phyloP scores from a whole-genome alignment of 2,113 vertebrate species.

The Cardinalis cardinalis region DNA sequence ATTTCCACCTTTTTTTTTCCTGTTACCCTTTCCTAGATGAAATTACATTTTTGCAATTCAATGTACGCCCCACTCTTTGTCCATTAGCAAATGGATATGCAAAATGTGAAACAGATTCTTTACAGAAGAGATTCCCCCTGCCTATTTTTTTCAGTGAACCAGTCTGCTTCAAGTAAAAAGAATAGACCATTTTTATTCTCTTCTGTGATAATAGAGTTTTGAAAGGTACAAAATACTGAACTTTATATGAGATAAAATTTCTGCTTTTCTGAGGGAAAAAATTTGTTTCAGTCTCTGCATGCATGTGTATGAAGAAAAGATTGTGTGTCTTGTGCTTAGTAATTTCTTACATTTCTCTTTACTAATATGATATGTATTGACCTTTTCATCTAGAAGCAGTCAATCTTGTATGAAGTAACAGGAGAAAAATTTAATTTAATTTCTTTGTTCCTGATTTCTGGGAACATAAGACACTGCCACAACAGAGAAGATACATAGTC shows the following conservation, averaged over 20 bases:
- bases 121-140: rapidly evolving
- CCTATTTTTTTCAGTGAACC: background rate
- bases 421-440: background rate
- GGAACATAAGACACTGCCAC: too few species aligned
- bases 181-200: background rate
- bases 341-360: background rate
- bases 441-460: background rate
- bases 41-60: background rate
- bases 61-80: background rate
- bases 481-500: background rate
- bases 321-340: background rate
- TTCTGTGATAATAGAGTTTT: background rate
- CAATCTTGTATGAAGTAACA: background rate
- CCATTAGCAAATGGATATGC: background rate
- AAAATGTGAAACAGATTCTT: background rate
- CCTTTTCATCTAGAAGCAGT: background rate
- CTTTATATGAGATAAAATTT: background rate
- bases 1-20: background rate
- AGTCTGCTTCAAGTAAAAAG: background rate
- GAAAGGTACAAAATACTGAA: background rate
- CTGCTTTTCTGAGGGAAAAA: background rate
- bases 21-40: background rate
- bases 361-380: background rate
- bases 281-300: background rate
- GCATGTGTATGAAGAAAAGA: background rate